phyloP scores from a whole-genome alignment of 2,113 vertebrate species.

The Ascaphus truei region DNA sequence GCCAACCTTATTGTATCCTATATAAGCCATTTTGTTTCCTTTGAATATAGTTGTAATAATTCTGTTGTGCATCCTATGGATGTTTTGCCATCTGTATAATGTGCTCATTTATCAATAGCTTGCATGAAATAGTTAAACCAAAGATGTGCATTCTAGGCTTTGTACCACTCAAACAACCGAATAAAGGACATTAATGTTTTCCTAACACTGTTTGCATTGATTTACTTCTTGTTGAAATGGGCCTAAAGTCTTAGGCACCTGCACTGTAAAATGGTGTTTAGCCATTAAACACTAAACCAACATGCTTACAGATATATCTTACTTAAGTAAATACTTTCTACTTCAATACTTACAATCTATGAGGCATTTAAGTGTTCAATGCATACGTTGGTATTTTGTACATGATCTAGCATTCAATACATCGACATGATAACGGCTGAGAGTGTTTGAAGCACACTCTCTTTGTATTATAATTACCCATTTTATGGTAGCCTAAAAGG shows the following conservation, averaged over 20 bases:
- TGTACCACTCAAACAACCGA: background rate
- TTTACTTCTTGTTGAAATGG: conserved; percentile 1
- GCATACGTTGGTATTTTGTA: too few relatives aligned
- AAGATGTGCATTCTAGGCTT: too few relatives aligned
- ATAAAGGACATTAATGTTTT: conserved; percentile 20
- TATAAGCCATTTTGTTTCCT: too few relatives aligned
- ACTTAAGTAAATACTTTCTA: background rate
- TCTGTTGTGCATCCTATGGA: too few relatives aligned
- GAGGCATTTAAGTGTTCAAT: background rate
- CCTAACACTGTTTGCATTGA: conserved; percentile 26
- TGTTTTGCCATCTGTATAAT: background rate
- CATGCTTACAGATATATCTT: background rate
- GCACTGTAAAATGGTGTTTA: background rate
- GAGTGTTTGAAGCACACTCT: too few relatives aligned
- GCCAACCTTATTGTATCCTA: too few relatives aligned
- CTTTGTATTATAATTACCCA: too few relatives aligned
- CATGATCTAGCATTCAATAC: too few relatives aligned
- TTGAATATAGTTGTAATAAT: too few relatives aligned
- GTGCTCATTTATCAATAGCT: background rate
- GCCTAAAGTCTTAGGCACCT: background rate
- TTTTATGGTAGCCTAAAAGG: too few relatives aligned
- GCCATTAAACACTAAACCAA: conserved; percentile 10
- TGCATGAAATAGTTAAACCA: background rate
- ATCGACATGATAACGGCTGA: too few relatives aligned
- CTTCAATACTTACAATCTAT: background rate